Evolutionary conservation across 2,797 vertebrate genomes (phyloP).

Genomic region (Sebastes baramenuke): DNA sequence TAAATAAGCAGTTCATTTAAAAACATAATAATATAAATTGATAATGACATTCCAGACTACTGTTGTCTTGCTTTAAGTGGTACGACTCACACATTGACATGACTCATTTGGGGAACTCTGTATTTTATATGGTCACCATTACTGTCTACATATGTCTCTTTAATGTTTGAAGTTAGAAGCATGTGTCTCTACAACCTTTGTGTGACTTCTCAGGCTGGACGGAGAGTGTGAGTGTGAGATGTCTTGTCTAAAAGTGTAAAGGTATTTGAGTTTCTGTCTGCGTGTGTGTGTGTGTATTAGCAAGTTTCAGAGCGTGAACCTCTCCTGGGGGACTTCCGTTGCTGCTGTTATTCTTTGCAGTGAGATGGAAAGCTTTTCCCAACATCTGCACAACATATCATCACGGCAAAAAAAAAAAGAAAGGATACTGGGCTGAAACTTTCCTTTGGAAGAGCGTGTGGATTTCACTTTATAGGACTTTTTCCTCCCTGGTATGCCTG

Average conservation of each 20-base stretch:
- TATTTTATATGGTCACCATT: conserved; percentile 18
- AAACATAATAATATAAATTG: background rate
- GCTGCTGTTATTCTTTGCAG: conserved; percentile 75
- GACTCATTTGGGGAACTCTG: background rate
- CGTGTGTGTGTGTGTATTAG: conserved; percentile 30
- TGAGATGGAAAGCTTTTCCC: conserved; percentile 70
- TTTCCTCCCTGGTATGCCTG: conserved; percentile 20
- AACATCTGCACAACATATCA: conserved; percentile 82
- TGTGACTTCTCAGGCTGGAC: background rate
- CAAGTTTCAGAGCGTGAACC: conserved; percentile 40
- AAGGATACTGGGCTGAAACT: conserved; percentile 51
- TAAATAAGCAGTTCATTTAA: background rate
- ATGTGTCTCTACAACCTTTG: conserved; percentile 11
- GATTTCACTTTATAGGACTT: conserved; percentile 53
- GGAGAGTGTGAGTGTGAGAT: background rate
- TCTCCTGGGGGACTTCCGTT: conserved; percentile 70
- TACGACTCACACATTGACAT: background rate
- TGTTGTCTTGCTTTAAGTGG: background rate
- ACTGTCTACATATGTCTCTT: conserved; percentile 28
- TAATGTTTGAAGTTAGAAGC: conserved; percentile 39
- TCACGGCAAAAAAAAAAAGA: conserved; percentile 21
- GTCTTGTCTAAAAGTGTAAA: conserved; percentile 25
- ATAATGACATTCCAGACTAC: background rate
- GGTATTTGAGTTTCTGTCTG: conserved; percentile 14
- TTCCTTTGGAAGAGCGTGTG: conserved; percentile 63